A percentile compares a stretch with the other conserved stretches of the same genome.
Conservation (phyloP, 2,888 invertebrate genomes). For the Alentia gelatinosa region DNA sequence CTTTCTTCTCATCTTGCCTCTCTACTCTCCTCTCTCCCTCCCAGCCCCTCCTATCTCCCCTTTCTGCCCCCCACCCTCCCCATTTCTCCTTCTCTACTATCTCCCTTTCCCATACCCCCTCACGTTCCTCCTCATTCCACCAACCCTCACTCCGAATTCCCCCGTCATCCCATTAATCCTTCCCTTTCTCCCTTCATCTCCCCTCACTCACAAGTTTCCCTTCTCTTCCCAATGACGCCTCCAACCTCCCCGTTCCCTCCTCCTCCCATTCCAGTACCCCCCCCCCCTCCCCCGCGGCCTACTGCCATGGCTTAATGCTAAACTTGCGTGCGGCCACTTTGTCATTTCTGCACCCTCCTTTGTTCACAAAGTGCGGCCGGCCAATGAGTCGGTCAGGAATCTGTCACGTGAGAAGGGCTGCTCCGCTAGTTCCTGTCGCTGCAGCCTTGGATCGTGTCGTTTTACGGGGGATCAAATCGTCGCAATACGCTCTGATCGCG, state of each 20-base stretch:
- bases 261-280: not conserved
- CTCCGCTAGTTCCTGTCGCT: too few relatives aligned
- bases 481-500: too few relatives aligned
- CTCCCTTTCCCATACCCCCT: too few relatives aligned
- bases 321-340: slow-evolving; percentile 18
- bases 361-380: slow-evolving; percentile 9
- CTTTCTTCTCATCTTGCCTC: too few relatives aligned
- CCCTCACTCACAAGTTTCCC: not conserved
- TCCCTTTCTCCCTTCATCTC: not conserved
- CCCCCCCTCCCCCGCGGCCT: not conserved
- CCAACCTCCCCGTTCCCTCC: not conserved
- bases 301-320: not conserved
- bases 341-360: slow-evolving; percentile 16
- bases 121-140: too few relatives aligned
- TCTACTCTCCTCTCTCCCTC: too few relatives aligned
- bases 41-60: too few relatives aligned
- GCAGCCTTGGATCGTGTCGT: too few relatives aligned
- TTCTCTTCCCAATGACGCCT: not conserved
- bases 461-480: too few relatives aligned
- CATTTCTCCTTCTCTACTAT: too few relatives aligned
- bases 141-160: not conserved
- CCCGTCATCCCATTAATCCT: not conserved
- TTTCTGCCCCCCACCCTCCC: too few relatives aligned
- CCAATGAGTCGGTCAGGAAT: not conserved
- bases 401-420: too few relatives aligned